phyloP scores from a whole-genome alignment of 2,797 vertebrate genomes.

The Arvicola amphibius region DNA sequence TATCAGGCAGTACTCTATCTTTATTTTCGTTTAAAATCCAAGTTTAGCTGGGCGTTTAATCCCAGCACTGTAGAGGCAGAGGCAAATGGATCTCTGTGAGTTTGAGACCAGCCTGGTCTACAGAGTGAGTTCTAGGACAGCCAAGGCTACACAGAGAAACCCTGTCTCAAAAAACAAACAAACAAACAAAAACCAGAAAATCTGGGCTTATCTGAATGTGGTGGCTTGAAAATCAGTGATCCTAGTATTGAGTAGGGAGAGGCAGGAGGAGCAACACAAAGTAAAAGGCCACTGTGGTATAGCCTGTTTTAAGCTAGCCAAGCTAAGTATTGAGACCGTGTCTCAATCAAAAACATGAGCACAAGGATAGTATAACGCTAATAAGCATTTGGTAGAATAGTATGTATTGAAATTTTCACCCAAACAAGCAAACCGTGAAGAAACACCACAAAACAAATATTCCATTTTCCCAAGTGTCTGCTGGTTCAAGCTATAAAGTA shows the following conservation, averaged over 20 bases:
- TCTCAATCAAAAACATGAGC: not conserved
- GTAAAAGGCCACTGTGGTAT: not conserved
- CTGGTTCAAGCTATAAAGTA: conserved; percentile 6
- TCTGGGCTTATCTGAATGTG: not conserved
- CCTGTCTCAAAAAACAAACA: not conserved
- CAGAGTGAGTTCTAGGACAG: not conserved
- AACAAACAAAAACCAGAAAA: not conserved
- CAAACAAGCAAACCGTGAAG: not conserved
- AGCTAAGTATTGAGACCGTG: not conserved
- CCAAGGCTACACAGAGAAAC: not conserved
- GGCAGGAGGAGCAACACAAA: not conserved
- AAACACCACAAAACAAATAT: not conserved
- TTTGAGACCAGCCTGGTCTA: not conserved
- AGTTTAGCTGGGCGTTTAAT: not conserved
- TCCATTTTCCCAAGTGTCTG: not conserved
- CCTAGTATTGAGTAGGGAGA: not conserved
- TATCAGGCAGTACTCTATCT: not conserved
- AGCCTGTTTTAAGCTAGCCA: not conserved
- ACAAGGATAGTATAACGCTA: not conserved
- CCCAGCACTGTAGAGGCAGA: not conserved
- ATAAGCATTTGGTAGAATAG: not conserved
- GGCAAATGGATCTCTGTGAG: not conserved
- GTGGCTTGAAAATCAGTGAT: not conserved
- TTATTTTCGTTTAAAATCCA: not conserved
- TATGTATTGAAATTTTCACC: not conserved